These are phyloP conservation scores for Anthoptus insignis DNA, from an alignment of 2,888 invertebrate genomes.

Conservation along the genomic window DNA sequence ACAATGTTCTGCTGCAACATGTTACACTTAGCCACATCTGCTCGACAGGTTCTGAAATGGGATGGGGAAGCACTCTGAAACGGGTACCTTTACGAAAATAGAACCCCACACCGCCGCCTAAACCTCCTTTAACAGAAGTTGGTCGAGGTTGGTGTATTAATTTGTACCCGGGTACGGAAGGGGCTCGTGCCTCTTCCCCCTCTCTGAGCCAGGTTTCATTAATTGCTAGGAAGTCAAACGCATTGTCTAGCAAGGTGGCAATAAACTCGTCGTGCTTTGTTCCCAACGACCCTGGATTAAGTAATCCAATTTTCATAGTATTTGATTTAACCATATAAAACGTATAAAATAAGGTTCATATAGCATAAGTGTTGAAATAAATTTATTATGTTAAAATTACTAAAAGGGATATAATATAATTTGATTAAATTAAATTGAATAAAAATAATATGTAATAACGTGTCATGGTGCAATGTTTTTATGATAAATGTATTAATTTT, in stretches of 20 bases:
- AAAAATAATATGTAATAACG: too few relatives aligned
- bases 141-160: slow-evolving; percentile 42
- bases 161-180: slow-evolving; percentile 35
- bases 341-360: too few relatives aligned
- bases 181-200: slow-evolving; percentile 44
- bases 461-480: too few relatives aligned
- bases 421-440: too few relatives aligned
- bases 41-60: background rate
- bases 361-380: too few relatives aligned
- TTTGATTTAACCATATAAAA: slow-evolving; percentile 12
- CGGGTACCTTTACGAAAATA: slow-evolving; percentile 30
- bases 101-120: slow-evolving; percentile 35
- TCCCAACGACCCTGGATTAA: slow-evolving; percentile 43
- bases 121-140: background rate
- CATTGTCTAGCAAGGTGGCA: slow-evolving; percentile 2
- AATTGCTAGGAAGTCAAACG: slow-evolving; percentile 43
- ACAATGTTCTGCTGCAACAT: slow-evolving; percentile 5
- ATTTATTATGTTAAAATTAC: too few relatives aligned
- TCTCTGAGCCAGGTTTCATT: slow-evolving; percentile 48
- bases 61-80: slow-evolving; percentile 13
- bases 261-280: slow-evolving; percentile 43
- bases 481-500: too few relatives aligned
- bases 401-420: too few relatives aligned
- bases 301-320: slow-evolving; percentile 29
- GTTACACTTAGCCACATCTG: slow-evolving; percentile 19